Percentiles rank a stretch among this genome's conserved stretches.
Evolutionary conservation across 2,888 invertebrate genomes (phyloP).

Genomic region (Malthinus seriepunctatus): DNA sequence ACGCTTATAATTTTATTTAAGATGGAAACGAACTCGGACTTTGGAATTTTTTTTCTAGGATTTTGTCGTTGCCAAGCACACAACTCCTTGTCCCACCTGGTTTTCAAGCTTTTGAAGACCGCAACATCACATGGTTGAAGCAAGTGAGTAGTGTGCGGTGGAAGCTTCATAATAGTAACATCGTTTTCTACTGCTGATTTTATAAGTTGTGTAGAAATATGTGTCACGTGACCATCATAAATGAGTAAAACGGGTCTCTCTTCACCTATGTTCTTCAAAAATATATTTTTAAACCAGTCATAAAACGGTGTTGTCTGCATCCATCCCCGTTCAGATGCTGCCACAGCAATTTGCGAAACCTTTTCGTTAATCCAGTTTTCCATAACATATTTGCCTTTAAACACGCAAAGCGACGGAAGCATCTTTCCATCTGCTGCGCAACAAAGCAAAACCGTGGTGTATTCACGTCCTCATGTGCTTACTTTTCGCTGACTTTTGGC

Average conservation of each 20-base stretch:
- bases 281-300: no score
- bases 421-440: slow-evolving; percentile 26
- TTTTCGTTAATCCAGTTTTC: slow-evolving; percentile 18
- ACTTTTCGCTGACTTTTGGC: background rate
- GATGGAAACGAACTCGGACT: no score
- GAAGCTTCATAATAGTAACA: slow-evolving; percentile 22
- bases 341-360: slow-evolving; percentile 34
- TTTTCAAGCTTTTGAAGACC: slow-evolving; percentile 22
- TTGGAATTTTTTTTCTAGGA: no score
- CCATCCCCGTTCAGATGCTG: slow-evolving; percentile 40
- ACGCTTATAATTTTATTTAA: no score
- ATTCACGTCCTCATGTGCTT: slow-evolving; percentile 23
- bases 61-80: slow-evolving; percentile 30
- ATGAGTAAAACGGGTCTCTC: slow-evolving; percentile 5
- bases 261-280: slow-evolving; percentile 10
- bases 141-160: slow-evolving; percentile 22
- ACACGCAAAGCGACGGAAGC: slow-evolving; percentile 7
- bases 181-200: slow-evolving; percentile 31
- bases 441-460: slow-evolving; percentile 25
- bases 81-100: slow-evolving; percentile 24
- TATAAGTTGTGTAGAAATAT: slow-evolving; percentile 34
- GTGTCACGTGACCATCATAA: slow-evolving; percentile 39
- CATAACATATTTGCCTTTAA: slow-evolving; percentile 12
- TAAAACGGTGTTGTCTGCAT: no score
- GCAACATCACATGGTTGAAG: slow-evolving; percentile 27